These are phyloP conservation scores for Magallana gigas DNA, from an alignment of 1,140 invertebrate species.

Conservation along the genomic window DNA sequence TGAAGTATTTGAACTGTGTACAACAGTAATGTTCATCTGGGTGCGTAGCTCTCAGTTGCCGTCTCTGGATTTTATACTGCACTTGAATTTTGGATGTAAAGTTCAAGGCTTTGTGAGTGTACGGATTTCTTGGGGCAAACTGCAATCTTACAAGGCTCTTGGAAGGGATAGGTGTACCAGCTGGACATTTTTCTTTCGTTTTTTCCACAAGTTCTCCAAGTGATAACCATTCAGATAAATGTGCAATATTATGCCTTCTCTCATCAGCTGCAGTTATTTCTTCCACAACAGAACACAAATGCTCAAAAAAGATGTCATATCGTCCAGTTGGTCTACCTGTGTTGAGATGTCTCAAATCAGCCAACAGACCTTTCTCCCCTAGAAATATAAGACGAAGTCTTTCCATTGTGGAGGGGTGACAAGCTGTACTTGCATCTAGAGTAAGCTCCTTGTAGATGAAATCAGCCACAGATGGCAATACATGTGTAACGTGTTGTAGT, in stretches of 20 bases:
- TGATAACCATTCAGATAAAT: conserved; percentile 57
- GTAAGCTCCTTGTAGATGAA: too few species aligned
- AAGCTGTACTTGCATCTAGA: conserved; percentile 48
- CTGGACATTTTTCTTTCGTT: not conserved
- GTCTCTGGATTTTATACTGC: conserved; percentile 2
- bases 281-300: conserved; percentile 44
- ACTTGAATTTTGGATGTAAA: conserved; percentile 54
- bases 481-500: too few species aligned
- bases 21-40: not conserved
- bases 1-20: too few species aligned
- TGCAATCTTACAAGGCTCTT: conserved; percentile 60
- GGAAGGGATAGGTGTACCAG: conserved; percentile 26
- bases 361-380: conserved; percentile 46
- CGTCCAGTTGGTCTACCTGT: conserved; percentile 47
- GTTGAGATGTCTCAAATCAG: conserved; percentile 30
- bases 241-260: conserved; percentile 51
- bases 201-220: conserved; percentile 50
- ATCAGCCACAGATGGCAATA: too few species aligned
- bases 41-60: not conserved
- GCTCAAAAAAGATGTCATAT: conserved; percentile 59
- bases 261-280: too few species aligned
- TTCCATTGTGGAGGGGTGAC: conserved; percentile 49
- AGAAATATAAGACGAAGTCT: conserved; percentile 44
- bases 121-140: conserved; percentile 60
- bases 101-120: conserved; percentile 41